Percentiles rank a stretch among this genome's conserved stretches.
phyloP scores from a whole-genome alignment of 2,113 vertebrate genomes.

The Bagarius yarrelli region DNA sequence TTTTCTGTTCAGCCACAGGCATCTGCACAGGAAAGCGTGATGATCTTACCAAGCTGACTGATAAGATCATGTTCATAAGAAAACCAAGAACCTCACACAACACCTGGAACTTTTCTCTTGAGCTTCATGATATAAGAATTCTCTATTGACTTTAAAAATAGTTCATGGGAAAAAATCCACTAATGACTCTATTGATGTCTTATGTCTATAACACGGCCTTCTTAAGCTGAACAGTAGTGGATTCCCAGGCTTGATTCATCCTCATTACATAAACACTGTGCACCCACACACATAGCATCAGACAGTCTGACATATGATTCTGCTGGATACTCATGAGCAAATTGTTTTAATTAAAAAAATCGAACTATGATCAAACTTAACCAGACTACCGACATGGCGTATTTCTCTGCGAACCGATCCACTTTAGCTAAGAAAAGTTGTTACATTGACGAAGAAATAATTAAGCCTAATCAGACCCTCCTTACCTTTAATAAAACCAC shows the following conservation, averaged over 20 bases:
- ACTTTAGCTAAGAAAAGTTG: background rate
- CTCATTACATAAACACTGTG: slow-evolving; percentile 46
- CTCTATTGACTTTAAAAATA: background rate
- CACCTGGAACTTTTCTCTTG: background rate
- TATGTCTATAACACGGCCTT: background rate
- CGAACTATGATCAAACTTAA: background rate
- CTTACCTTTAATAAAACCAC: slow-evolving; percentile 97
- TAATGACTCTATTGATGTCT: slow-evolving; percentile 10
- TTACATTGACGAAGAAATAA: background rate
- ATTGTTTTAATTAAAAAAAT: background rate
- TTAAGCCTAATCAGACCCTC: background rate
- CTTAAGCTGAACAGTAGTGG: slow-evolving; percentile 21
- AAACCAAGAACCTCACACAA: background rate
- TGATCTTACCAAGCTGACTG: slow-evolving; percentile 7
- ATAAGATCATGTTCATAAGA: slow-evolving; percentile 2
- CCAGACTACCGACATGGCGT: background rate
- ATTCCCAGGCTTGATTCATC: slow-evolving; percentile 37
- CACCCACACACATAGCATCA: slow-evolving; percentile 18
- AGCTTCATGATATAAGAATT: background rate
- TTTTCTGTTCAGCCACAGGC: slow-evolving; percentile 13
- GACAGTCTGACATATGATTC: slow-evolving; percentile 9
- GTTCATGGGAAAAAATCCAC: background rate
- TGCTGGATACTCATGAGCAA: background rate
- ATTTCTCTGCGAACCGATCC: background rate
- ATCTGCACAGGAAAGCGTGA: background rate